These are phyloP conservation scores for Neoaliturus tenellus DNA, from an alignment of 2,888 invertebrate species.

Conservation along the genomic window DNA sequence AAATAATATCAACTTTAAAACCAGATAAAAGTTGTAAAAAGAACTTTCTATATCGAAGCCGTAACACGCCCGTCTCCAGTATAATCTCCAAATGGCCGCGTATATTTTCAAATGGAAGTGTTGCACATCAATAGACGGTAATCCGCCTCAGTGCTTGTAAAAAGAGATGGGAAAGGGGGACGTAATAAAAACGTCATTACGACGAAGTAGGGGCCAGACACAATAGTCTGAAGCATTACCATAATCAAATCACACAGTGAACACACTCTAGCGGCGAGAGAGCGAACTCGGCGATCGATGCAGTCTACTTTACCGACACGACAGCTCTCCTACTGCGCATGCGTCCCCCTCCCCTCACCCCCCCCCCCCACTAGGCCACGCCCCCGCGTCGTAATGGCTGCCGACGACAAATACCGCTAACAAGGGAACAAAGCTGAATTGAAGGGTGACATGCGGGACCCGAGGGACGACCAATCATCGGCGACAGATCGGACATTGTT, in stretches of 20 bases:
- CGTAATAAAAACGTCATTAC: slow-evolving; percentile 47
- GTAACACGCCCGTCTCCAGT: too few relatives aligned
- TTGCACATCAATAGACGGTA: background rate
- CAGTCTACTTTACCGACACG: slow-evolving; percentile 52
- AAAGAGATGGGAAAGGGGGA: background rate
- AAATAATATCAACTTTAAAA: too few relatives aligned
- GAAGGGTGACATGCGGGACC: slow-evolving; percentile 56
- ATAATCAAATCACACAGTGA: slow-evolving; percentile 54
- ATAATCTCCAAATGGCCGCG: background rate
- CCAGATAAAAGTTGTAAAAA: too few relatives aligned
- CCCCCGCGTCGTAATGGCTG: slow-evolving; percentile 56
- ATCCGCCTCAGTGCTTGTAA: background rate
- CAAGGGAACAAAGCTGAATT: slow-evolving; percentile 60
- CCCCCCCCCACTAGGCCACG: background rate
- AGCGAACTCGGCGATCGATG: background rate
- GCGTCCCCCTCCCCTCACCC: background rate
- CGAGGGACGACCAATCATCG: slow-evolving; percentile 21
- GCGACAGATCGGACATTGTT: background rate
- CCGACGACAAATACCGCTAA: slow-evolving; percentile 51
- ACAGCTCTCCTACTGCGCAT: slow-evolving; percentile 30
- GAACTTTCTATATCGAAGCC: too few relatives aligned
- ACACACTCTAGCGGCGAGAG: slow-evolving; percentile 54
- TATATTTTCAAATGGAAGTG: background rate
- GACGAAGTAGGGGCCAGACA: slow-evolving; percentile 12
- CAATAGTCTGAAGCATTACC: slow-evolving; percentile 50